Conservation (phyloP, 2,797 vertebrate species). For the Okamejei kenojei region DNA sequence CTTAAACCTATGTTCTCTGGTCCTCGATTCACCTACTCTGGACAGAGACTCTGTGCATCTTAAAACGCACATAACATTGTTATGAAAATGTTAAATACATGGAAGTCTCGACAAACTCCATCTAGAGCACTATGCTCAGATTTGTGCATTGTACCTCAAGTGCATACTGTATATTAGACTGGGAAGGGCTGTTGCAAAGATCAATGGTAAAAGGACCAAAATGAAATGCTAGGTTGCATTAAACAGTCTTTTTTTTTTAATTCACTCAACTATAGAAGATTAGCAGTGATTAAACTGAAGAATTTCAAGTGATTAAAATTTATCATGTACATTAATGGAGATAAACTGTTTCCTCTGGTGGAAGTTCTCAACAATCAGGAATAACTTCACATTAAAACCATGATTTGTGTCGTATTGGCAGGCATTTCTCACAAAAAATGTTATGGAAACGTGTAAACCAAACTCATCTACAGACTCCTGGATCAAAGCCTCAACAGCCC, state of each 20-base stretch:
- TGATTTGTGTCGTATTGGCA: background rate
- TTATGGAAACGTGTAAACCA: background rate
- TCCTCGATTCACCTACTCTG: too few species aligned
- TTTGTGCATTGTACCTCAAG: background rate
- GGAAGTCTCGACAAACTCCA: background rate
- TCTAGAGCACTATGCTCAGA: background rate
- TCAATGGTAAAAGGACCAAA: background rate
- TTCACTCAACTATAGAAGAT: background rate
- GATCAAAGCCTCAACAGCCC: too few species aligned
- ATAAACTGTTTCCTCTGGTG: background rate
- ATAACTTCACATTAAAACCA: background rate
- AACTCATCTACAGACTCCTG: too few species aligned
- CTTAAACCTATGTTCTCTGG: too few species aligned
- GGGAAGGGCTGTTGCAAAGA: background rate
- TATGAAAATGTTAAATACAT: background rate
- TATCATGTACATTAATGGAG: too few species aligned
- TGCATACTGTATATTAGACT: too few species aligned
- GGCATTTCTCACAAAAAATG: background rate
- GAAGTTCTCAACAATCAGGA: background rate
- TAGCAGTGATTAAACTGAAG: background rate
- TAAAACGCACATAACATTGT: too few species aligned
- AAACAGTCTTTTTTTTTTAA: background rate
- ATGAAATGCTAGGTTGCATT: background rate
- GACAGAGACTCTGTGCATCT: too few species aligned
- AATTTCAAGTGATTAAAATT: background rate